Evolutionary conservation across 2,888 invertebrate species (phyloP).

Genomic region (Bursaphelenchus okinawaensis): DNA sequence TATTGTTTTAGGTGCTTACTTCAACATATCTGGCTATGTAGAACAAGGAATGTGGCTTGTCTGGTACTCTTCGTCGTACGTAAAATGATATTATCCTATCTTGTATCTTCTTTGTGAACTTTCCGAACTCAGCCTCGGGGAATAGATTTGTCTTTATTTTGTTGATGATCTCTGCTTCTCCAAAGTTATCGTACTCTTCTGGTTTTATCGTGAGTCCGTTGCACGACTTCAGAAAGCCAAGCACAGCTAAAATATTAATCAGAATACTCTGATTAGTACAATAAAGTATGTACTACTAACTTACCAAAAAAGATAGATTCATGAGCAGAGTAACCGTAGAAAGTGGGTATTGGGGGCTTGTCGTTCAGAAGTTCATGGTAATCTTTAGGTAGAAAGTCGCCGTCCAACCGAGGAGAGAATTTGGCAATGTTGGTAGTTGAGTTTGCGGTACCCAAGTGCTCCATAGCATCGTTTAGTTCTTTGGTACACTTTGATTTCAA

Average conservation of each 20-base stretch:
- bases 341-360: background rate
- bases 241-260: background rate
- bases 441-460: background rate
- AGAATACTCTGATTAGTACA: too few species aligned
- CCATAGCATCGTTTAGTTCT: background rate
- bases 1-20: background rate
- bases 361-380: background rate
- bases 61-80: background rate
- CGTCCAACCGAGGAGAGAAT: constrained; percentile 20
- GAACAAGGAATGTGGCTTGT: background rate
- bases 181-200: background rate
- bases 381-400: constrained; percentile 19
- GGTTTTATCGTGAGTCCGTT: background rate
- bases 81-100: background rate
- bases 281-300: too few species aligned
- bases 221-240: background rate
- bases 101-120: background rate
- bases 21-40: background rate
- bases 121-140: background rate
- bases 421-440: background rate
- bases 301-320: background rate
- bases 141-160: background rate
- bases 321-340: background rate
- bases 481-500: background rate
- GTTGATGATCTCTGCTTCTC: background rate